Percentiles rank a stretch among this genome's conserved stretches.
These are phyloP conservation scores for Mongoloraphidia duomilia DNA, from an alignment of 2,888 invertebrate species.

Conservation along the genomic window DNA sequence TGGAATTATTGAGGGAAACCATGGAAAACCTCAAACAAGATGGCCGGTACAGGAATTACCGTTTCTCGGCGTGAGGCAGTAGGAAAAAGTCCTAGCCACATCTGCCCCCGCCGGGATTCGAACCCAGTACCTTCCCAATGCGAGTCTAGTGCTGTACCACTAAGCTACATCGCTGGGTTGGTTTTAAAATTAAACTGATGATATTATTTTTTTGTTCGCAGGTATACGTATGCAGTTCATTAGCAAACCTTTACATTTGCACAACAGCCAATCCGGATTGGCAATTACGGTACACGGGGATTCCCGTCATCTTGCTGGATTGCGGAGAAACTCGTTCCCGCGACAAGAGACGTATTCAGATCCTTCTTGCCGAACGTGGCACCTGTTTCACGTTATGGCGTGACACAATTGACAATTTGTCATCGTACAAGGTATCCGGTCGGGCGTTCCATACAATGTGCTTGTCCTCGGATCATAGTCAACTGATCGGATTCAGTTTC, in stretches of 20 bases:
- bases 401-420: conserved; percentile 65
- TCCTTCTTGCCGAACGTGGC: conserved; percentile 53
- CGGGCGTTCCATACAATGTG: conserved; percentile 73
- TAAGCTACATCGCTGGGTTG: too few species aligned
- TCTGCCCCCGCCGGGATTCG: too few species aligned
- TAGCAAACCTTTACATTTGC: conserved; percentile 57
- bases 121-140: too few species aligned
- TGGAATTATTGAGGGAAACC: too few species aligned
- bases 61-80: too few species aligned
- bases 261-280: conserved; percentile 42
- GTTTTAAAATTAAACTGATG: background rate
- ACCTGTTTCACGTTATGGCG: conserved; percentile 72
- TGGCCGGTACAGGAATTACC: too few species aligned
- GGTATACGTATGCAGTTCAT: conserved; percentile 60
- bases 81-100: too few species aligned
- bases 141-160: too few species aligned
- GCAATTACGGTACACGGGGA: conserved; percentile 62
- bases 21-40: too few species aligned
- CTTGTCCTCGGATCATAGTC: conserved; percentile 59
- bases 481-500: conserved; percentile 65
- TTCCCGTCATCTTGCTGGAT: conserved; percentile 64
- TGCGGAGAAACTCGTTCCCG: conserved; percentile 58
- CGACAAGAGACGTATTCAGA: conserved; percentile 49
- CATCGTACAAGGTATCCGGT: conserved; percentile 54
- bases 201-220: conserved; percentile 21